A percentile compares a stretch with the other conserved stretches of the same genome.
Evolutionary conservation across 2,113 vertebrate genomes (phyloP).

Genomic region (Thalassarche chlororhynchos): DNA sequence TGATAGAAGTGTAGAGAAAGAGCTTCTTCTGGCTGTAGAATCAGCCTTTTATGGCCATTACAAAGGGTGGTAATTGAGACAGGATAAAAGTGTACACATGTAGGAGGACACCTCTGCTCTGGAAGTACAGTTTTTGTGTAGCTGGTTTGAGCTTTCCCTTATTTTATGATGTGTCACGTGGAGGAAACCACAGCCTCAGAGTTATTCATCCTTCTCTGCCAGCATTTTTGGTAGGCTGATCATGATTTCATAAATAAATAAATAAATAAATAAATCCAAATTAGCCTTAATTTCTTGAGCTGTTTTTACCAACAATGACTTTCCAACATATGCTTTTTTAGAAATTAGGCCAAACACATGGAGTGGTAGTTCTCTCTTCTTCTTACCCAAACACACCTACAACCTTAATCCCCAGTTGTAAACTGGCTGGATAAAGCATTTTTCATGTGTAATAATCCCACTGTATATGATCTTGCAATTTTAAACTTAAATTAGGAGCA

Average conservation of each 20-base stretch:
- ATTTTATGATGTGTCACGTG: neutral
- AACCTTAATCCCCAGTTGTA: neutral
- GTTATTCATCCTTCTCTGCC: neutral
- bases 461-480: neutral
- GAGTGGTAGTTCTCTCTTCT: neutral
- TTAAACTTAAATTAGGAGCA: constrained; percentile 30
- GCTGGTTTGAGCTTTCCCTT: neutral
- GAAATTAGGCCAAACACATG: neutral
- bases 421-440: neutral
- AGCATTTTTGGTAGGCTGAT: neutral
- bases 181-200: neutral
- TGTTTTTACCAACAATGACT: neutral
- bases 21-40: neutral
- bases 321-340: neutral
- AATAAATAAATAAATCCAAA: neutral
- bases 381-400: neutral
- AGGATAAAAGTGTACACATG: neutral
- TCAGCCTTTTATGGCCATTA: neutral
- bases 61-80: neutral
- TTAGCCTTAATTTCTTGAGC: neutral
- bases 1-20: neutral
- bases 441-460: neutral
- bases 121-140: neutral
- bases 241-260: neutral
- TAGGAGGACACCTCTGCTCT: neutral